These are phyloP conservation scores for Acanthurus leucopareius DNA, from an alignment of 2,797 vertebrate species.

Conservation along the genomic window DNA sequence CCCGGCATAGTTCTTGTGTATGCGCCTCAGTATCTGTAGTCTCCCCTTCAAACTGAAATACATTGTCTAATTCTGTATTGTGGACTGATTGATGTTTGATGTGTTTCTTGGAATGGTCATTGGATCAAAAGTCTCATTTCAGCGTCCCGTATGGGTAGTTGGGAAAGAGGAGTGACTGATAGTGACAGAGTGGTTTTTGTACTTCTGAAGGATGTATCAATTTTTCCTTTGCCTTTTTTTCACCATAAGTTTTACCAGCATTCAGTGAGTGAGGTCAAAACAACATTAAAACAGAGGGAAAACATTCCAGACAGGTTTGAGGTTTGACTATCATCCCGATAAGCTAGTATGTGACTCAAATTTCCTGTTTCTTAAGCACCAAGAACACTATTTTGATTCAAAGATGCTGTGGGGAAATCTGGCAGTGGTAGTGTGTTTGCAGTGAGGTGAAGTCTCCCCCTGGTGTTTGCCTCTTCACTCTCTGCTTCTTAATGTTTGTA, in stretches of 20 bases:
- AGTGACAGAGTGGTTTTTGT: slow-evolving; percentile 51
- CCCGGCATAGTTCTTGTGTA: slow-evolving; percentile 62
- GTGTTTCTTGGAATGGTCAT: slow-evolving; percentile 27
- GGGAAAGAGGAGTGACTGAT: slow-evolving; percentile 31
- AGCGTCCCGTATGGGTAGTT: not conserved
- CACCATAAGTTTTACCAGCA: slow-evolving; percentile 11
- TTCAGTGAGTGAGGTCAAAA: slow-evolving; percentile 14
- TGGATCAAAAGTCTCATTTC: slow-evolving; percentile 33
- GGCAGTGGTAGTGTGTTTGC: slow-evolving; percentile 51
- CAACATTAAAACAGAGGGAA: slow-evolving; percentile 32
- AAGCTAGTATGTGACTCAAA: slow-evolving; percentile 27
- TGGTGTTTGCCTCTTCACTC: slow-evolving; percentile 76
- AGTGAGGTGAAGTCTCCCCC: slow-evolving; percentile 77
- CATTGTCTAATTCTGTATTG: slow-evolving; percentile 45
- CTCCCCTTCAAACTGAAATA: slow-evolving; percentile 41
- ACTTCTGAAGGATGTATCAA: slow-evolving; percentile 21
- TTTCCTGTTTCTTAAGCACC: slow-evolving; percentile 55
- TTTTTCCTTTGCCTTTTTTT: slow-evolving; percentile 33
- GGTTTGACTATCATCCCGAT: slow-evolving; percentile 47
- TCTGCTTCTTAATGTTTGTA: slow-evolving; percentile 82
- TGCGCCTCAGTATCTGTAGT: slow-evolving; percentile 52
- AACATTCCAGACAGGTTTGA: slow-evolving; percentile 64
- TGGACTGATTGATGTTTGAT: slow-evolving; percentile 65
- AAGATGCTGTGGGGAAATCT: slow-evolving; percentile 32
- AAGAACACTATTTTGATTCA: slow-evolving; percentile 47